Evolutionary conservation across 2,797 vertebrate species (phyloP).

Genomic region (Acridotheres tristis): DNA sequence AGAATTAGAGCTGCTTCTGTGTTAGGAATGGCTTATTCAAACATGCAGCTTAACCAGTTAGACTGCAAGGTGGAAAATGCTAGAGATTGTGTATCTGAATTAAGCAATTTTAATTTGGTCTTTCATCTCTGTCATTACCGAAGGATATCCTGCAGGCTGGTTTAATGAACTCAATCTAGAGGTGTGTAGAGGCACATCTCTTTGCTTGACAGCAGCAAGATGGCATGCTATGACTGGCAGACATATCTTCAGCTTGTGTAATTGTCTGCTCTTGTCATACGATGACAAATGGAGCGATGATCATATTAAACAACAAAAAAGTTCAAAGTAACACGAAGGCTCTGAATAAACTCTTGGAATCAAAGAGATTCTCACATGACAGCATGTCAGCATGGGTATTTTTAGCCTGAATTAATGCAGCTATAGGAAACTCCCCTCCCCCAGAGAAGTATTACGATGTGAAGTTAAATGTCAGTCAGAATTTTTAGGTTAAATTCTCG

Average conservation of each 20-base stretch:
- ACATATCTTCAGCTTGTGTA: slow-evolving; percentile 60
- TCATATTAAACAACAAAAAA: slow-evolving; percentile 70
- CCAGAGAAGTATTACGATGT: neutral
- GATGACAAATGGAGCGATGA: slow-evolving; percentile 63
- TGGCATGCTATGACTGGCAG: slow-evolving; percentile 68
- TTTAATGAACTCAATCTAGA: slow-evolving; percentile 66
- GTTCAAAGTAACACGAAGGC: slow-evolving; percentile 61
- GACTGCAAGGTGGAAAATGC: slow-evolving; percentile 70
- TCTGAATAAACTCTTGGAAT: slow-evolving; percentile 65
- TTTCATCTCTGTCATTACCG: slow-evolving; percentile 61
- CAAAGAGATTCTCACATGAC: slow-evolving; percentile 62
- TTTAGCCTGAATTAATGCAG: slow-evolving; percentile 63
- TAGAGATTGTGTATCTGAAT: slow-evolving; percentile 44
- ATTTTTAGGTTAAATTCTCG: slow-evolving; percentile 40
- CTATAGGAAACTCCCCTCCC: slow-evolving; percentile 67
- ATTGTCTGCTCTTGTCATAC: slow-evolving; percentile 52
- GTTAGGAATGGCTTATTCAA: slow-evolving; percentile 57
- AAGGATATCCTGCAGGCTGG: slow-evolving; percentile 57
- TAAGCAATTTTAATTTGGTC: slow-evolving; percentile 65
- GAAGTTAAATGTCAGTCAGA: slow-evolving; percentile 43
- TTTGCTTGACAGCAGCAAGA: slow-evolving; percentile 63
- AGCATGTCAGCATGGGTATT: slow-evolving; percentile 64
- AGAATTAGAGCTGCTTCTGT: slow-evolving; percentile 61
- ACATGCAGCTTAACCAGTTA: slow-evolving; percentile 57
- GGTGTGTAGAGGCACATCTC: slow-evolving; percentile 61